phyloP scores from a whole-genome alignment of 2,888 invertebrate species.

The Drosophila macrothrix region DNA sequence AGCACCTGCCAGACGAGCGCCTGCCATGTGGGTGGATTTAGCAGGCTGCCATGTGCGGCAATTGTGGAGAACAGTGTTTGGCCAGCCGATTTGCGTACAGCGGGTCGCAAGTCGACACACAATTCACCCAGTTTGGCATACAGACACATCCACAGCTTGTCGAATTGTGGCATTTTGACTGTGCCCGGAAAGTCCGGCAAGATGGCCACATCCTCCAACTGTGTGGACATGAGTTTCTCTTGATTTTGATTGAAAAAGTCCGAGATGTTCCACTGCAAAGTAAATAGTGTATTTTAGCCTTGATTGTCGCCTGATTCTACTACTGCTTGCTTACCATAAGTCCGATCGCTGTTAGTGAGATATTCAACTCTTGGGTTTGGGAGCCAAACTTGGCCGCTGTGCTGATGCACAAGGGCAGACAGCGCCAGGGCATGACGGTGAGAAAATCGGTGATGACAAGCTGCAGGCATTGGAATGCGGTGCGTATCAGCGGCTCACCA shows the following conservation, averaged over 20 bases:
- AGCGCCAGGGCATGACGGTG: constrained; percentile 95
- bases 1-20: constrained; percentile 97
- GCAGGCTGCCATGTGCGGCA: constrained; percentile 95
- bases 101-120: constrained; percentile 97
- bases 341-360: constrained; percentile 98
- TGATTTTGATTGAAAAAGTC: constrained; percentile 99
- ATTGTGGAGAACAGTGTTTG: constrained; percentile 99
- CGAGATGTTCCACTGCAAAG: constrained; percentile 97
- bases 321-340: constrained; percentile 89
- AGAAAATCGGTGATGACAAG: constrained; percentile 97
- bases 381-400: constrained; percentile 98
- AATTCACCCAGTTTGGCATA: constrained; percentile 94
- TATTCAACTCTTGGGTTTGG: constrained; percentile 98
- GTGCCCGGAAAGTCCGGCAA: constrained; percentile 94
- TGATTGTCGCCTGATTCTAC: neutral
- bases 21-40: constrained; percentile 96
- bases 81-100: constrained; percentile 98
- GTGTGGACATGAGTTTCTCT: constrained; percentile 91
- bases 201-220: constrained; percentile 90
- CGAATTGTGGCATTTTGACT: constrained; percentile 94
- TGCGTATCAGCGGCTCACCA: constrained; percentile 95
- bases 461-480: constrained; percentile 98
- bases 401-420: constrained; percentile 95
- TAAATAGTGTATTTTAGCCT: constrained; percentile 84
- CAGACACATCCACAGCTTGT: constrained; percentile 98